Conservation (phyloP, 53 echinoderm and acorn worm species). For the Henricia sp. region DNA sequence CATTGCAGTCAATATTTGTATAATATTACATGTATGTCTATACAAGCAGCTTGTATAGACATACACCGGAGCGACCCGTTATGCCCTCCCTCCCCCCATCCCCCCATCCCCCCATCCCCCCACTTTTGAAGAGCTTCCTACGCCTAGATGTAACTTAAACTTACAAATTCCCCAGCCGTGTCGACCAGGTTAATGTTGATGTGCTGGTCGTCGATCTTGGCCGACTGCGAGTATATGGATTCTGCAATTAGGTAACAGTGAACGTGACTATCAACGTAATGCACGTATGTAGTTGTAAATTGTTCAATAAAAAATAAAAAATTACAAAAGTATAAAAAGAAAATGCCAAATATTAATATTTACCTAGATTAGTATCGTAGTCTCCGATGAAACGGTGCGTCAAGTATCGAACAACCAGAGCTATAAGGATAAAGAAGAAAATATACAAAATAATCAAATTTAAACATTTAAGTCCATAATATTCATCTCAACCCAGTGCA, state of each 20-base stretch:
- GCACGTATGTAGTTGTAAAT: too few relatives aligned
- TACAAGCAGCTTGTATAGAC: too few relatives aligned
- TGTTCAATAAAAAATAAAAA: background rate
- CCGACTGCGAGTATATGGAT: constrained; percentile 88
- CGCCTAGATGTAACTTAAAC: constrained; percentile 1
- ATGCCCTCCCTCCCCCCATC: background rate
- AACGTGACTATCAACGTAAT: too few relatives aligned
- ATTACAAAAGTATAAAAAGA: background rate
- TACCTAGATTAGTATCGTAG: constrained; percentile 89
- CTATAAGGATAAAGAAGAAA: constrained; percentile 56
- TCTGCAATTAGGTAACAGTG: constrained; percentile 41
- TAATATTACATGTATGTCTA: too few relatives aligned
- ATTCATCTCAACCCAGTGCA: too few relatives aligned
- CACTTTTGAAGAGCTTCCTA: too few relatives aligned
- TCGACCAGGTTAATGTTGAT: constrained; percentile 83
- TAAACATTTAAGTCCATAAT: too few relatives aligned
- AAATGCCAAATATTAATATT: constrained; percentile 1
- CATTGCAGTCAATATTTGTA: too few relatives aligned
- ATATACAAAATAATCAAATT: background rate
- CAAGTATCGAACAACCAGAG: constrained; percentile 87
- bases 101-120: too few relatives aligned
- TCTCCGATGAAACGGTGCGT: constrained; percentile 94
- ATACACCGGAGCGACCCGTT: background rate
- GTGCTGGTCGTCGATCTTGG: constrained; percentile 90
- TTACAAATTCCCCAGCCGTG: constrained; percentile 95